Percentiles rank a stretch among this genome's conserved stretches.
These are phyloP conservation scores for Brenthis hecate DNA, from an alignment of 2,888 invertebrate genomes.

Conservation along the genomic window DNA sequence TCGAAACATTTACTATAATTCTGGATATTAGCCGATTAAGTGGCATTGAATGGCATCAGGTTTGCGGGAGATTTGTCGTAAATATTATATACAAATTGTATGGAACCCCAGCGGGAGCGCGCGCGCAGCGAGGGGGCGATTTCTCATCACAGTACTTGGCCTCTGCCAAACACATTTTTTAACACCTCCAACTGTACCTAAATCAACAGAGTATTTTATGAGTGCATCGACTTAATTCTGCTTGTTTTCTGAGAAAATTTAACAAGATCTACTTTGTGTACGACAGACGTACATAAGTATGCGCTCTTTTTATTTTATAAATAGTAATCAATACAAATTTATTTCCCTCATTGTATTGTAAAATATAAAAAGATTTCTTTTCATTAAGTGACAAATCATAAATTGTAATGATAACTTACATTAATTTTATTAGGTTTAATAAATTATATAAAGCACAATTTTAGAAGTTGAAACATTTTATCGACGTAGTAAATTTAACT, in stretches of 20 bases:
- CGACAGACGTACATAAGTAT: slow-evolving; percentile 13
- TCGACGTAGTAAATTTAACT: slow-evolving; percentile 16
- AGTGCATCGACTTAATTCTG: slow-evolving; percentile 56
- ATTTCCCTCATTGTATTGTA: background rate
- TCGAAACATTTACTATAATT: slow-evolving; percentile 9
- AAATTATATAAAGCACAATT: background rate
- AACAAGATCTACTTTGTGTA: slow-evolving; percentile 28
- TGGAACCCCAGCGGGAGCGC: slow-evolving; percentile 71
- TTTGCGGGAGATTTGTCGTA: slow-evolving; percentile 74
- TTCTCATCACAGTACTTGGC: slow-evolving; percentile 75
- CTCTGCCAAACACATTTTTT: slow-evolving; percentile 78
- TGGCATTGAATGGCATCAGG: slow-evolving; percentile 64
- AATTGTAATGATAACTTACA: slow-evolving; percentile 5
- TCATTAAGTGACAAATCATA: slow-evolving; percentile 4
- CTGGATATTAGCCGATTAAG: slow-evolving; percentile 45
- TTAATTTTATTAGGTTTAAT: slow-evolving; percentile 13
- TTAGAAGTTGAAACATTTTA: slow-evolving; percentile 11
- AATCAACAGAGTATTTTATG: slow-evolving; percentile 75
- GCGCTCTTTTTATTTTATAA: slow-evolving; percentile 6
- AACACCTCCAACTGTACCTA: slow-evolving; percentile 74
- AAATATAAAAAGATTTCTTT: background rate
- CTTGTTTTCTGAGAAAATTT: slow-evolving; percentile 26
- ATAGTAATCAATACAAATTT: slow-evolving; percentile 5
- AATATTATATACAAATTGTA: slow-evolving; percentile 78
- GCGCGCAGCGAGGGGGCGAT: slow-evolving; percentile 77